phyloP scores from a whole-genome alignment of 2,113 vertebrate species.

The Isurus oxyrinchus region DNA sequence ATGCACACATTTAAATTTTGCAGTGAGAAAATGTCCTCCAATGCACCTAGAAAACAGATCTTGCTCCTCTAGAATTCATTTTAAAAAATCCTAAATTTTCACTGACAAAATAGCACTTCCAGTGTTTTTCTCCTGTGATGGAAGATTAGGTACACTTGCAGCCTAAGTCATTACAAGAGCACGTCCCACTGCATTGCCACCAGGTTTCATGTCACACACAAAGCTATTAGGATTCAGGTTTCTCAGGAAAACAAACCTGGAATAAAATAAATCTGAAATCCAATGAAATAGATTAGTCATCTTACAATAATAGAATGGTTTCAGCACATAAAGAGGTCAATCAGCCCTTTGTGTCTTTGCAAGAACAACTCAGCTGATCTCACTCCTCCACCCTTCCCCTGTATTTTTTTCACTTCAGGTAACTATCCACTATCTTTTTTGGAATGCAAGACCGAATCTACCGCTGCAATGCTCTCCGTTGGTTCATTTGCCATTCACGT shows the following conservation, averaged over 20 bases:
- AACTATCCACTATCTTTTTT: too few relatives aligned
- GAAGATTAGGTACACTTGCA: background rate
- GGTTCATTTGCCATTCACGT: too few relatives aligned
- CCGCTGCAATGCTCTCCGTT: too few relatives aligned
- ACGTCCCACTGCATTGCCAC: background rate
- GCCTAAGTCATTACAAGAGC: too few relatives aligned
- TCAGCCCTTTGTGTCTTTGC: too few relatives aligned
- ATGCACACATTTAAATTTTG: background rate
- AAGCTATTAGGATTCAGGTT: background rate
- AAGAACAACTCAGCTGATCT: too few relatives aligned
- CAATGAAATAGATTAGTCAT: background rate
- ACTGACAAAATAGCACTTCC: background rate
- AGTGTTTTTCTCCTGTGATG: background rate
- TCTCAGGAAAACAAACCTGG: background rate
- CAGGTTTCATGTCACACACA: background rate
- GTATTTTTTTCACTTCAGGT: too few relatives aligned
- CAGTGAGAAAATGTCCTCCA: background rate
- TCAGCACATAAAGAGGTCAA: too few relatives aligned
- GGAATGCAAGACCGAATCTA: too few relatives aligned
- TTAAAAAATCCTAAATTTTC: background rate
- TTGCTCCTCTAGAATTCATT: background rate
- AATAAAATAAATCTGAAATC: background rate
- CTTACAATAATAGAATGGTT: too few relatives aligned
- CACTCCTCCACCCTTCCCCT: too few relatives aligned
- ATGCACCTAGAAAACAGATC: background rate